Evolutionary conservation across 1,140 invertebrate species (phyloP).

Genomic region (Drosophila oshimai): DNA sequence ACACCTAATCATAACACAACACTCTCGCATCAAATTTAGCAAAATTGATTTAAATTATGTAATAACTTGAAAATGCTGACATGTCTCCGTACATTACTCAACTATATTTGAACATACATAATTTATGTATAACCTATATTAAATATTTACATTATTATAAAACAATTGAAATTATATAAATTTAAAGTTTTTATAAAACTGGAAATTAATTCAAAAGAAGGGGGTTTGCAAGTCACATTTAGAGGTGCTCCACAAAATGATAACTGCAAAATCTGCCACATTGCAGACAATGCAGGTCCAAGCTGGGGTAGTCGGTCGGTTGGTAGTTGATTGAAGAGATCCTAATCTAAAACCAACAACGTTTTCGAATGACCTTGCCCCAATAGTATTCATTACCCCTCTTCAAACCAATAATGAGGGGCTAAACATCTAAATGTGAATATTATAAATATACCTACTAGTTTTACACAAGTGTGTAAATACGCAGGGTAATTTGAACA

Average conservation of each 20-base stretch:
- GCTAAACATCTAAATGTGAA: conserved; percentile 35
- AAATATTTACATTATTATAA: conserved; percentile 52
- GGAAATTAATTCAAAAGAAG: conserved; percentile 19
- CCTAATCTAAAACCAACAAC: no score
- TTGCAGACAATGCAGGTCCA: no score
- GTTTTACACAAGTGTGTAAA: conserved; percentile 11
- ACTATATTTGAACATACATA: conserved; percentile 45
- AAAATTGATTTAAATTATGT: conserved; percentile 67
- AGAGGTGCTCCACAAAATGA: no score
- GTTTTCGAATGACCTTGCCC: no score
- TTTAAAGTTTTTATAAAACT: conserved; percentile 66
- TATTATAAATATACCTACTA: conserved; percentile 10
- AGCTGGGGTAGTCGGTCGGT: no score
- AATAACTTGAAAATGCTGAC: conserved; percentile 62
- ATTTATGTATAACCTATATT: conserved; percentile 45
- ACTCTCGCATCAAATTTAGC: conserved; percentile 52
- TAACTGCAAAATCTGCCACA: no score
- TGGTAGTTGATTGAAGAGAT: no score
- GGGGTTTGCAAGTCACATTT: neutral
- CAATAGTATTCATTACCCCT: no score
- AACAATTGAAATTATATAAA: conserved; percentile 60
- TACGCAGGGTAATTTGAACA: conserved; percentile 4
- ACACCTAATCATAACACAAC: conserved; percentile 33
- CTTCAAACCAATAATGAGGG: no score
- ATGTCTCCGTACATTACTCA: conserved; percentile 73